Base-by-base conservation (phyloP, 2,797 vertebrate genomes). In the Scarus forsteni region DNA sequence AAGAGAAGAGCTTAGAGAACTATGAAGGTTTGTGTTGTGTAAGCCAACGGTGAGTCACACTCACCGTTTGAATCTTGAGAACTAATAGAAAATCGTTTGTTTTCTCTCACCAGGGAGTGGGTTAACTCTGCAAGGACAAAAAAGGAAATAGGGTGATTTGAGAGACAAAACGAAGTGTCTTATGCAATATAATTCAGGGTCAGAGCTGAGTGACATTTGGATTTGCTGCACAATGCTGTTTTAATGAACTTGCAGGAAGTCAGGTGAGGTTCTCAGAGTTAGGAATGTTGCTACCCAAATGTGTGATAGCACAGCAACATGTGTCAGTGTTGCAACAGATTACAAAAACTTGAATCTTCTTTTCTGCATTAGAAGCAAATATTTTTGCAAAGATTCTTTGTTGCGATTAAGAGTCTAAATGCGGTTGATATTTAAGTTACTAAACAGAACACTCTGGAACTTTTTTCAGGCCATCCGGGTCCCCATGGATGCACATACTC, bases 41-140 rank as follows among this genome's bases (percentile, higher is more conserved):
- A 92, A 93, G 89, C 85, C 80, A 87, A 87, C 51, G 64, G 84
- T 93, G 93, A 93, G 85, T 93, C 93, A 93, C 81, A 85, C 83
- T 88, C 85, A 84, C 83, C 58, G 79, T 92, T 91, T 89, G 86
- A 90, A 88, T 91, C 89, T 91, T 89, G 88, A 90, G 79, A 90
- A 92, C 87, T 91, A 88, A 92, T 89, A 88, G 86, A 92, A 91
- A 92, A 92, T 90, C 79, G 45, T 93, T 87, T 89, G 81, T 87
- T 92, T 91, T 90, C 81, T 80, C 89, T 90, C 90, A 90, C 80
- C 72, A 62, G 90, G 83, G 85, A 89, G 91, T 83, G 82, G 85
- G 88, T 85, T 91, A 86, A 88, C 83, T 89, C 84, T 85, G 84
- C 77, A 88, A 87, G 86, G 86, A 88, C 79, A 74, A 83, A 84